Conservation (phyloP, 2,113 vertebrate genomes). For the Carettochelys insculpta region DNA sequence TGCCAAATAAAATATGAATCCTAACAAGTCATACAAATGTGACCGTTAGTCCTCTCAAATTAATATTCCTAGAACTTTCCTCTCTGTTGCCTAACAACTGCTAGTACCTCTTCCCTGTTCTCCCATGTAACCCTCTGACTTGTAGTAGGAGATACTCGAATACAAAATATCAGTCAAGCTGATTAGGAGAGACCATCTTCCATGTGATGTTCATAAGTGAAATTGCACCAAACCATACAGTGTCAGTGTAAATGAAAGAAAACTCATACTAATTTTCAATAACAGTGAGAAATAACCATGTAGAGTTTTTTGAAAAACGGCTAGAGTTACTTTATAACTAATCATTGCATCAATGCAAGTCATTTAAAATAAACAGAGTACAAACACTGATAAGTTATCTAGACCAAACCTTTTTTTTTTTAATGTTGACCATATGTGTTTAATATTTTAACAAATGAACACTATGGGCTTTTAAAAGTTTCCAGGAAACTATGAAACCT, state of each 20-base stretch:
- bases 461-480: neutral
- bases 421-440: neutral
- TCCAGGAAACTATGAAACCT: constrained; percentile 41
- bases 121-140: constrained; percentile 6
- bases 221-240: neutral
- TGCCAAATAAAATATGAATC: constrained; percentile 31
- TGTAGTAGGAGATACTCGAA: constrained; percentile 31
- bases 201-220: neutral
- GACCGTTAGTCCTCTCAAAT: constrained; percentile 35
- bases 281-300: constrained; percentile 32
- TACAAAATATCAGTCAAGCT: constrained; percentile 21
- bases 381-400: neutral
- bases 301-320: constrained; percentile 11
- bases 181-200: constrained; percentile 2
- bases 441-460: constrained; percentile 24
- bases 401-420: neutral
- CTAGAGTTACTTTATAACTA: neutral
- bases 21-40: constrained; percentile 39
- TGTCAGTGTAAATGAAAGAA: neutral
- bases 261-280: constrained; percentile 47
- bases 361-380: constrained; percentile 19
- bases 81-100: constrained; percentile 16
- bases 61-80: constrained; percentile 11
- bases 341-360: neutral
- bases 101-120: neutral